phyloP scores from a whole-genome alignment of 2,113 vertebrate genomes.

The Peucedramus taeniatus region DNA sequence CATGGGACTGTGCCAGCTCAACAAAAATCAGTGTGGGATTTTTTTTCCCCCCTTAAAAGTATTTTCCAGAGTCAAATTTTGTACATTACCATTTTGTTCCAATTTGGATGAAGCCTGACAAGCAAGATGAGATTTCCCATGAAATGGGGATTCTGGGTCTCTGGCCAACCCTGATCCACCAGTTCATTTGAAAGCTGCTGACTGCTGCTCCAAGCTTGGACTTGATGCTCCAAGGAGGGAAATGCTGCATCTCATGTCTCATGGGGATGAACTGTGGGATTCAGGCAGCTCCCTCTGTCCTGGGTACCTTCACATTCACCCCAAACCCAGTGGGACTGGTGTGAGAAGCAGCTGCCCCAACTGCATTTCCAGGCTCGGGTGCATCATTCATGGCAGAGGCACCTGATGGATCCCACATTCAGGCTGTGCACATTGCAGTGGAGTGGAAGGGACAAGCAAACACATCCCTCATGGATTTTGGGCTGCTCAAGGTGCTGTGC shows the following conservation, averaged over 20 bases:
- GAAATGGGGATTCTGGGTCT: not conserved
- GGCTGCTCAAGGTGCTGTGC: not conserved
- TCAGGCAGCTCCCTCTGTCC: not conserved
- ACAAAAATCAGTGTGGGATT: not conserved
- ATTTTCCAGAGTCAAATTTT: not conserved
- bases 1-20: not conserved
- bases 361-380: not conserved
- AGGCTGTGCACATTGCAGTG: rapidly evolving
- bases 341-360: rapidly evolving
- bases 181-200: not conserved
- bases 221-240: not conserved
- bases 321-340: not conserved
- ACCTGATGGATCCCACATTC: not conserved
- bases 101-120: not conserved
- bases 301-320: not conserved
- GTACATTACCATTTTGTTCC: not conserved
- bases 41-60: not conserved
- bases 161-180: not conserved
- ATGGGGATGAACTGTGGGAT: rapidly evolving
- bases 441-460: not conserved
- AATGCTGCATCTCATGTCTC: not conserved
- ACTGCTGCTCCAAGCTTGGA: not conserved
- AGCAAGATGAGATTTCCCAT: not conserved
- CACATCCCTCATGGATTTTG: rapidly evolving
- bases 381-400: not conserved